Conservation (phyloP, 2,888 invertebrate species). For the Tetramorium bicarinatum region DNA sequence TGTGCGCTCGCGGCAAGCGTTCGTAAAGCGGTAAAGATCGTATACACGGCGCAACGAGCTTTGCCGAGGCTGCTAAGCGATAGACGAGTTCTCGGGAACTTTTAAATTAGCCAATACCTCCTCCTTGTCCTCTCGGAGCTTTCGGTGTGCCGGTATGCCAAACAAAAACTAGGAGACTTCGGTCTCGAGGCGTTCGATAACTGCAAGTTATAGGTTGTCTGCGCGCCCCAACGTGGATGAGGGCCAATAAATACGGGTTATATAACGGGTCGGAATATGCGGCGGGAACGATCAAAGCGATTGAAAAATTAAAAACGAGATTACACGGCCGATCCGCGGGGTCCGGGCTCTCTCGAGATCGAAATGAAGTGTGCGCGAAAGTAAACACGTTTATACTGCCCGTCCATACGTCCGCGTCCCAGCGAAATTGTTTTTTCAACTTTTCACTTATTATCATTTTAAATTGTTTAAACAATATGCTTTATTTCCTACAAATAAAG, state of each 20-base stretch:
- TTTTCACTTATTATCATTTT: not conserved
- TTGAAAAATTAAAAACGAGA: constrained; percentile 65
- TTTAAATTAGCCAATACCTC: constrained; percentile 79
- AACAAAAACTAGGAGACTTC: constrained; percentile 64
- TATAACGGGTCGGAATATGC: constrained; percentile 3
- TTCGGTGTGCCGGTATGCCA: constrained; percentile 63
- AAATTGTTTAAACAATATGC: not conserved
- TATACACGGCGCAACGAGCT: constrained; percentile 55
- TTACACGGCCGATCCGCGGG: constrained; percentile 31
- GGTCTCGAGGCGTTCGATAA: constrained; percentile 64
- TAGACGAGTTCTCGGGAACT: constrained; percentile 78
- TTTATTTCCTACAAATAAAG: constrained; percentile 16
- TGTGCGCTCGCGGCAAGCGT: constrained; percentile 18
- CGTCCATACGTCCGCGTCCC: not conserved
- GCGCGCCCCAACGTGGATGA: not conserved
- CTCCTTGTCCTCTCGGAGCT: constrained; percentile 43
- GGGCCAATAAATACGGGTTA: constrained; percentile 68
- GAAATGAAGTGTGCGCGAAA: constrained; percentile 41
- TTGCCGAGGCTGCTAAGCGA: constrained; percentile 72
- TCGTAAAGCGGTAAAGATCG: constrained; percentile 31
- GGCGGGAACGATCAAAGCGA: constrained; percentile 61
- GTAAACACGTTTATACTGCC: constrained; percentile 25
- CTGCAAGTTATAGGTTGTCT: constrained; percentile 60
- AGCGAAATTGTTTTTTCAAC: constrained; percentile 15
- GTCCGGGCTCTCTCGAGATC: constrained; percentile 4